Conservation (phyloP, 2,113 vertebrate genomes). For the Entelurus aequoreus region DNA sequence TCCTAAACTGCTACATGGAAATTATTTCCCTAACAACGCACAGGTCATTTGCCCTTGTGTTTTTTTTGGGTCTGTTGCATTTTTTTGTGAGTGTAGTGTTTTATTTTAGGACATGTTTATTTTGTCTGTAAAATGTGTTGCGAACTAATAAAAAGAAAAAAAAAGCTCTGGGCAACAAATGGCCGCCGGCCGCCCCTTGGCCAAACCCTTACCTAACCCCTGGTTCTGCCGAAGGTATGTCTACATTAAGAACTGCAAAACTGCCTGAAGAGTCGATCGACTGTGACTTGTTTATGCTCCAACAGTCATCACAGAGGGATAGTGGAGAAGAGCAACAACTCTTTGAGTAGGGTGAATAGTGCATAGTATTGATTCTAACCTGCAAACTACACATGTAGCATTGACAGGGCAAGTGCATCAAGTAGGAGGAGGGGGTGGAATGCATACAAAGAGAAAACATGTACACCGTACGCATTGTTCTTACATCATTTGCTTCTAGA, state of each 20-base stretch:
- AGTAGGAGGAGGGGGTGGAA: conserved; percentile 6
- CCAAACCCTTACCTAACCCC: no score
- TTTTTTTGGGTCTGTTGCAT: no score
- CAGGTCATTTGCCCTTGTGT: no score
- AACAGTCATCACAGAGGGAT: conserved; percentile 18
- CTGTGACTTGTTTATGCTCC: conserved; percentile 39
- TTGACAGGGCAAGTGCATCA: conserved; percentile 49
- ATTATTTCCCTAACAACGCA: no score
- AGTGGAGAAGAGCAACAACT: conserved; percentile 19
- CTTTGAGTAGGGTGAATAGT: conserved; percentile 33
- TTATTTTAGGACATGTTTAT: no score
- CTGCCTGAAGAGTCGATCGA: conserved; percentile 32
- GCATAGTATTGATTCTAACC: conserved; percentile 57
- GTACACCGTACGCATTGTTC: not conserved
- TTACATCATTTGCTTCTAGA: conserved; percentile 23
- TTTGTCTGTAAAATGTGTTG: no score
- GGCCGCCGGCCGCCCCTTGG: no score
- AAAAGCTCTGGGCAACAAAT: no score
- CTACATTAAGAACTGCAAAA: conserved; percentile 42
- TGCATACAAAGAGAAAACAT: conserved; percentile 5
- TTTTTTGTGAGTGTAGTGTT: no score
- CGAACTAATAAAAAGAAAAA: no score
- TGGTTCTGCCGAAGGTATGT: conserved; percentile 28
- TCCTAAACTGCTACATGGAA: no score
- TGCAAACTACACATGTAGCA: conserved; percentile 65